Evolutionary conservation across 2,888 invertebrate genomes (phyloP).

Genomic region (Volucella inanis): DNA sequence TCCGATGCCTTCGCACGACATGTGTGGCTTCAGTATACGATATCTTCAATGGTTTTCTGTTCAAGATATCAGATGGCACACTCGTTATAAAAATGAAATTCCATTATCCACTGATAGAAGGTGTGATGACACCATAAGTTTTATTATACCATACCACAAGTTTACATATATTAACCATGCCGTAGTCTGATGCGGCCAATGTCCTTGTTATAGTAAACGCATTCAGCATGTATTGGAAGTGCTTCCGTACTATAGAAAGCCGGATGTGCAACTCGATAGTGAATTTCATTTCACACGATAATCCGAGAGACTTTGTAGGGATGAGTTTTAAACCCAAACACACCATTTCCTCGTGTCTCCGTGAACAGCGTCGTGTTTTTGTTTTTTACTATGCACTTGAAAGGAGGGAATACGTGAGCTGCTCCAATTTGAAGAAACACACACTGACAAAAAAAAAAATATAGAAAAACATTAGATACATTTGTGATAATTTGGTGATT

Average conservation of each 20-base stretch:
- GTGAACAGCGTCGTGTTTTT: neutral
- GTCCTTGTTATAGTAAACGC: slow-evolving; percentile 19
- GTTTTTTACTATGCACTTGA: slow-evolving; percentile 8
- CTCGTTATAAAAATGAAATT: slow-evolving; percentile 17
- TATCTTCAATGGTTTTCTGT: neutral
- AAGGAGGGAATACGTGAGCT: slow-evolving; percentile 21
- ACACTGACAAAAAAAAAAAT: neutral
- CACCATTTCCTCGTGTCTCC: slow-evolving; percentile 3
- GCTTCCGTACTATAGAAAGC: slow-evolving; percentile 37
- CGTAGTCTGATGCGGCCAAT: neutral
- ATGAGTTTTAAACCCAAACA: neutral
- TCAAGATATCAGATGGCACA: slow-evolving; percentile 27
- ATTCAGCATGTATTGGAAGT: neutral
- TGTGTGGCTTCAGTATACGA: slow-evolving; percentile 2
- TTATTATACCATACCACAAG: neutral
- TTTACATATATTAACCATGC: neutral
- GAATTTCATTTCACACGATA: slow-evolving; percentile 39
- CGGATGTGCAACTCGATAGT: slow-evolving; percentile 38
- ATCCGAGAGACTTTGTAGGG: slow-evolving; percentile 20
- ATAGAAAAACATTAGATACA: slow-evolving; percentile 15
- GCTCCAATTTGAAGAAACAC: slow-evolving; percentile 15
- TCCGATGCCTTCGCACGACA: slow-evolving; percentile 8
- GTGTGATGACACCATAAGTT: neutral
- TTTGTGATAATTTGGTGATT: slow-evolving; percentile 30
- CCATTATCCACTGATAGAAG: slow-evolving; percentile 1